phyloP scores from a whole-genome alignment of 2,888 invertebrate genomes.

The Aphidoletes aphidimyza region DNA sequence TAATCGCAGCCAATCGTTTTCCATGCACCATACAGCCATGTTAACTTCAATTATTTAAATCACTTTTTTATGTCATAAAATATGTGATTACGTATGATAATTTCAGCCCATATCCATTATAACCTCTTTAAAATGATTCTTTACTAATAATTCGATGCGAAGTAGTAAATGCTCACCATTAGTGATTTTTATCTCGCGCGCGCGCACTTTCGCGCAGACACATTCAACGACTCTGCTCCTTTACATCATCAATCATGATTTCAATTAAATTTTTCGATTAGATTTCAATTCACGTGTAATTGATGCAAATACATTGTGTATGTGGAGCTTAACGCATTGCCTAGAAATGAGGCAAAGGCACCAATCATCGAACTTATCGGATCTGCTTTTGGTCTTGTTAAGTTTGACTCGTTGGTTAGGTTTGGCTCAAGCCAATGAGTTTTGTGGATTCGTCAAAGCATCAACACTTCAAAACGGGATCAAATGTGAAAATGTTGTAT shows the following conservation, averaged over 20 bases:
- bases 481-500: no score
- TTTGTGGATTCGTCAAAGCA: no score
- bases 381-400: no score
- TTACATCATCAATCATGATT: slow-evolving; percentile 36
- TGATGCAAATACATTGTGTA: no score
- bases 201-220: no score
- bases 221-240: not conserved
- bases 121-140: slow-evolving; percentile 10
- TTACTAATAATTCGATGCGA: not conserved
- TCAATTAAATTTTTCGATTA: slow-evolving; percentile 28
- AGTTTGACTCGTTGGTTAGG: no score
- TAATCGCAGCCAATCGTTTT: not conserved
- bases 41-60: slow-evolving; percentile 3
- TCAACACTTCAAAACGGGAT: no score
- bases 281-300: slow-evolving; percentile 2
- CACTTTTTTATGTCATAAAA: not conserved
- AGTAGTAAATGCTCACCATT: not conserved
- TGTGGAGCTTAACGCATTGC: no score
- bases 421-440: no score
- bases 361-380: no score
- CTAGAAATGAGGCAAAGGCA: no score
- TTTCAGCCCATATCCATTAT: slow-evolving; percentile 10
- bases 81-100: slow-evolving; percentile 41
- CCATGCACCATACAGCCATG: not conserved
- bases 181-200: not conserved